Evolutionary conservation across 2,888 invertebrate species (phyloP).

Genomic region (Agriotes lineatus): DNA sequence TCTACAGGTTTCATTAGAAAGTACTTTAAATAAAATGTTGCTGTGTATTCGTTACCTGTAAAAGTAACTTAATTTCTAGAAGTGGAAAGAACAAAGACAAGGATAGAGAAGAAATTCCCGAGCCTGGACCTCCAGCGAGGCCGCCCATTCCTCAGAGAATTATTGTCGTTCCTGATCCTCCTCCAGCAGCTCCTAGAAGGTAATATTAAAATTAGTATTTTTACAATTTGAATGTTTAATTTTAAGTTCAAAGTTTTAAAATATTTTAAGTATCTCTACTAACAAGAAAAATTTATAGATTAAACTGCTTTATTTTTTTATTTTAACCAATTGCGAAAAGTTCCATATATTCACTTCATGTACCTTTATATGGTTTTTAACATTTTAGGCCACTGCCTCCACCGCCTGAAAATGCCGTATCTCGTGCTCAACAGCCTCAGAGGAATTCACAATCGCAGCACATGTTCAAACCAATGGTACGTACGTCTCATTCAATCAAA

Average conservation of each 20-base stretch:
- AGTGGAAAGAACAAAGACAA: constrained; percentile 67
- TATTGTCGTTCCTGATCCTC: constrained; percentile 92
- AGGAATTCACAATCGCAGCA: constrained; percentile 86
- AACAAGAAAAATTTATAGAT: too few species aligned
- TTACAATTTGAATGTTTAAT: constrained; percentile 27
- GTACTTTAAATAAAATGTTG: background rate
- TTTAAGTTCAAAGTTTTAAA: too few species aligned
- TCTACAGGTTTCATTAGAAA: background rate
- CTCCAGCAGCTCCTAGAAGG: constrained; percentile 68
- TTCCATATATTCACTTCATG: too few species aligned
- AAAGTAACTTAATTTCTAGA: constrained; percentile 46
- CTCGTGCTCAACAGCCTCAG: constrained; percentile 75
- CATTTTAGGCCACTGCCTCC: constrained; percentile 83
- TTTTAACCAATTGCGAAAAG: too few species aligned
- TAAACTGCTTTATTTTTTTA: too few species aligned
- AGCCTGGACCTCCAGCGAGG: constrained; percentile 89
- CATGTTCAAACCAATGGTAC: constrained; percentile 90
- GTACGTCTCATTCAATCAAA: background rate
- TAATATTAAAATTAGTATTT: constrained; percentile 60
- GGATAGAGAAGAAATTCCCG: constrained; percentile 74
- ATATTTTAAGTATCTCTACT: too few species aligned
- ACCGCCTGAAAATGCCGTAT: constrained; percentile 79
- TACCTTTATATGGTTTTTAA: too few species aligned
- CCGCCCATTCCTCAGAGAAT: constrained; percentile 92
- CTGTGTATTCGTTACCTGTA: background rate